phyloP scores from a whole-genome alignment of 2,113 vertebrate species.

The Bufo bufo region DNA sequence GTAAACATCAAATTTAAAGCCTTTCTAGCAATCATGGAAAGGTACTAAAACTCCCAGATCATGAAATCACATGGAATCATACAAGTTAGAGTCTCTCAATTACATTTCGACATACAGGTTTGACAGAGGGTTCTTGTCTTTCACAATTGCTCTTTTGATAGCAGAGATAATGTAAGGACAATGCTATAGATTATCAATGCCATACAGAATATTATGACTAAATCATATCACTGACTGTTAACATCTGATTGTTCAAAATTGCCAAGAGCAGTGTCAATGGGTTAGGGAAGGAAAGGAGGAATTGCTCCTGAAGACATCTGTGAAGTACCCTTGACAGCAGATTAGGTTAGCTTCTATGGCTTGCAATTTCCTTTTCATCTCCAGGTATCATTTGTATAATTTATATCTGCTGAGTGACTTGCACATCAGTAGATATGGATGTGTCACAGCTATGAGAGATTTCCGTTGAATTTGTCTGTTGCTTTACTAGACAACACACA shows the following conservation, averaged over 20 bases:
- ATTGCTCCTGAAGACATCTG: neutral
- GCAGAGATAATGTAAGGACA: slow-evolving; percentile 6
- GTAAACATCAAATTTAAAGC: neutral
- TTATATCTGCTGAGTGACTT: slow-evolving; percentile 10
- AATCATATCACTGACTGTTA: slow-evolving; percentile 3
- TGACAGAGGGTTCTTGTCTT: neutral
- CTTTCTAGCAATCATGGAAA: neutral
- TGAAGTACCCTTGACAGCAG: slow-evolving; percentile 24
- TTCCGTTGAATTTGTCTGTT: neutral
- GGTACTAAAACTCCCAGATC: neutral
- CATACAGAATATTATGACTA: slow-evolving; percentile 3
- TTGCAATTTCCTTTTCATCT: slow-evolving; percentile 19
- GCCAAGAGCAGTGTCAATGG: slow-evolving; percentile 34
- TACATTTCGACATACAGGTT: neutral
- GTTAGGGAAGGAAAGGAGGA: slow-evolving; percentile 25
- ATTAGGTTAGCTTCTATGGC: slow-evolving; percentile 10
- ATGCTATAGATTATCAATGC: neutral
- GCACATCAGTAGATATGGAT: slow-evolving; percentile 31
- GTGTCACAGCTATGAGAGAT: slow-evolving; percentile 26
- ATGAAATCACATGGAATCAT: neutral
- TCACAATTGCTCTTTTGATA: neutral
- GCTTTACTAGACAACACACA: slow-evolving; percentile 19
- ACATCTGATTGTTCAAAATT: slow-evolving; percentile 32
- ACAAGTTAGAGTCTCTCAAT: neutral
- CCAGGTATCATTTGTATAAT: slow-evolving; percentile 36